Percentiles rank a stretch among this genome's conserved stretches.
phyloP scores from a whole-genome alignment of 2,113 vertebrate genomes.

The Phoxinus phoxinus region DNA sequence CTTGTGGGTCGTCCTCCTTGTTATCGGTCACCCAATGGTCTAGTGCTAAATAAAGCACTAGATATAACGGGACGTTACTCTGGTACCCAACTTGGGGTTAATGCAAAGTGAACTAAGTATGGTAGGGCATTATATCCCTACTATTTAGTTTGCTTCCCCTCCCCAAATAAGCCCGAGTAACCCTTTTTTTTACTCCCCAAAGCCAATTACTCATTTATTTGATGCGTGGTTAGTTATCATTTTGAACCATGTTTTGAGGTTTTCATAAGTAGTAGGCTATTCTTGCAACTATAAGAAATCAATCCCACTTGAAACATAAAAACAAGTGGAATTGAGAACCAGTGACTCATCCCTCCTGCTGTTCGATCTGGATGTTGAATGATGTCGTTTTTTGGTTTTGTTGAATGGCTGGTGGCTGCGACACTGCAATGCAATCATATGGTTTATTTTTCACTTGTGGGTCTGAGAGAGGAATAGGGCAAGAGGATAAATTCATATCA shows the following conservation, averaged over 20 bases:
- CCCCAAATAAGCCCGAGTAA: too few relatives aligned
- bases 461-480: constrained; percentile 21
- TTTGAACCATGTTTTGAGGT: not conserved
- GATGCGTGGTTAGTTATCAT: not conserved
- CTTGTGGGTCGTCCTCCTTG: too few relatives aligned
- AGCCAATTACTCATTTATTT: too few relatives aligned
- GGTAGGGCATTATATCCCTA: too few relatives aligned
- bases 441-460: constrained; percentile 14
- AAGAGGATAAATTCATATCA: constrained; percentile 37
- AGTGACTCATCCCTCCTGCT: not conserved
- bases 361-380: constrained; percentile 37
- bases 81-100: too few relatives aligned
- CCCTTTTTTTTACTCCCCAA: not conserved
- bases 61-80: too few relatives aligned
- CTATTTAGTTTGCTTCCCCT: too few relatives aligned
- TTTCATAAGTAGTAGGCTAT: not conserved
- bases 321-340: not conserved
- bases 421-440: constrained; percentile 18
- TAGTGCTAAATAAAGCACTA: too few relatives aligned
- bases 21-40: too few relatives aligned
- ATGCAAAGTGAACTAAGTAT: too few relatives aligned
- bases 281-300: not conserved
- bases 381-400: constrained; percentile 4
- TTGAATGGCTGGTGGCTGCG: not conserved
- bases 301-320: not conserved